phyloP scores from a whole-genome alignment of 2,797 vertebrate genomes.

The Sus cebifrons region DNA sequence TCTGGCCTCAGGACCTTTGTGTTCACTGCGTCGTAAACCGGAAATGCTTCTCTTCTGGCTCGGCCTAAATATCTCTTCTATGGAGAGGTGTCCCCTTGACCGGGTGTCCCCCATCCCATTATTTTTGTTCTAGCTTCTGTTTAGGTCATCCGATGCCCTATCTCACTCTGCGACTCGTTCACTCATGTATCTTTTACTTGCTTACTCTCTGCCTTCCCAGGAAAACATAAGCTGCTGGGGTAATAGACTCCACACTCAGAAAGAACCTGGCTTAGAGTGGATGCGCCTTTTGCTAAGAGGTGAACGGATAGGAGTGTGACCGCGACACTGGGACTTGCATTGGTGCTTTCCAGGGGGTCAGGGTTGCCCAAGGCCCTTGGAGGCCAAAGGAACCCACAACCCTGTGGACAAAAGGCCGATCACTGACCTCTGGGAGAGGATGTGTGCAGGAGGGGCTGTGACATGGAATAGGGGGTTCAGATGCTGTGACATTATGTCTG shows the following conservation, averaged over 20 bases:
- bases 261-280: not conserved
- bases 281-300: not conserved
- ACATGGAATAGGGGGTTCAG: not conserved
- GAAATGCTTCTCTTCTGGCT: not conserved
- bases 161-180: not conserved
- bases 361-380: not conserved
- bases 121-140: not conserved
- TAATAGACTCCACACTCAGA: not conserved
- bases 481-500: not conserved
- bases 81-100: not conserved
- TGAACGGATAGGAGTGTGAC: not conserved
- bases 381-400: not conserved
- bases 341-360: not conserved
- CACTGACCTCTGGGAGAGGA: not conserved
- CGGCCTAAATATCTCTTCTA: not conserved
- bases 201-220: not conserved
- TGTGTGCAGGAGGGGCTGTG: not conserved
- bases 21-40: not conserved
- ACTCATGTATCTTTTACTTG: not conserved
- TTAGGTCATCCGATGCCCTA: not conserved
- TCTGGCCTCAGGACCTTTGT: not conserved
- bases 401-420: not conserved
- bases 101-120: not conserved
- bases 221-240: not conserved
- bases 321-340: not conserved